Evolutionary conservation across 2,113 vertebrate species (phyloP).

Genomic region (Aspiorhynchus laticeps): DNA sequence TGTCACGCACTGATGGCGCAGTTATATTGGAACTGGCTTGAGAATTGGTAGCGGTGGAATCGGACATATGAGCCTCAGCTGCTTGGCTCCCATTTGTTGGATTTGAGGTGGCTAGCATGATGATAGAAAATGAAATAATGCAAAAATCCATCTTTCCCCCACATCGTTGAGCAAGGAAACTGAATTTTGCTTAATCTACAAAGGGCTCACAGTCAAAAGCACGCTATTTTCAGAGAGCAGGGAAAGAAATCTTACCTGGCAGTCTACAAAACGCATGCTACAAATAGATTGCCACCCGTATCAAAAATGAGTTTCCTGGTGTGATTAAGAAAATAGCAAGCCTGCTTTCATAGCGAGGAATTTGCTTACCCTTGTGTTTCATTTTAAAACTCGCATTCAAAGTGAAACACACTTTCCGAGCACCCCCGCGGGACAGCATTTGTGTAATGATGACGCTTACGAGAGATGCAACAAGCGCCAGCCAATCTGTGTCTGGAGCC

Average conservation of each 20-base stretch:
- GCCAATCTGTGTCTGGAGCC: slow-evolving; percentile 53
- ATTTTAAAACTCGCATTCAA: slow-evolving; percentile 23
- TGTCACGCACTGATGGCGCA: slow-evolving; percentile 65
- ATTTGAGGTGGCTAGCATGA: slow-evolving; percentile 12
- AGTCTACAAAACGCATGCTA: slow-evolving; percentile 4
- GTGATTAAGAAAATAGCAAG: slow-evolving; percentile 51
- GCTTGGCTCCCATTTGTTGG: slow-evolving; percentile 5
- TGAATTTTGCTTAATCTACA: slow-evolving; percentile 66
- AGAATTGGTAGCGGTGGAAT: slow-evolving; percentile 35
- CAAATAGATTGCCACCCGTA: slow-evolving; percentile 16
- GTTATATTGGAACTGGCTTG: slow-evolving; percentile 66
- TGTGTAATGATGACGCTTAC: slow-evolving; percentile 36
- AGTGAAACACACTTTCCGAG: background rate
- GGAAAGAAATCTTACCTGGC: slow-evolving; percentile 35
- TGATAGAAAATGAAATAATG: slow-evolving; percentile 59
- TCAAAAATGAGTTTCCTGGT: slow-evolving; percentile 35
- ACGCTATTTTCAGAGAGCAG: slow-evolving; percentile 37
- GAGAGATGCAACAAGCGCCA: slow-evolving; percentile 8
- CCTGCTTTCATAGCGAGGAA: background rate
- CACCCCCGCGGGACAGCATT: background rate
- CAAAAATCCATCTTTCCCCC: slow-evolving; percentile 22
- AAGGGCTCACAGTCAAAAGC: slow-evolving; percentile 55
- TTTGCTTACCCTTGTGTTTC: slow-evolving; percentile 12
- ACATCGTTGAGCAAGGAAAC: slow-evolving; percentile 52
- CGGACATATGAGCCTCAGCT: slow-evolving; percentile 43